Evolutionary conservation across 2,888 invertebrate genomes (phyloP), one percentile per base, ranked within the genome.

Genomic region (Phania funesta): DNA sequence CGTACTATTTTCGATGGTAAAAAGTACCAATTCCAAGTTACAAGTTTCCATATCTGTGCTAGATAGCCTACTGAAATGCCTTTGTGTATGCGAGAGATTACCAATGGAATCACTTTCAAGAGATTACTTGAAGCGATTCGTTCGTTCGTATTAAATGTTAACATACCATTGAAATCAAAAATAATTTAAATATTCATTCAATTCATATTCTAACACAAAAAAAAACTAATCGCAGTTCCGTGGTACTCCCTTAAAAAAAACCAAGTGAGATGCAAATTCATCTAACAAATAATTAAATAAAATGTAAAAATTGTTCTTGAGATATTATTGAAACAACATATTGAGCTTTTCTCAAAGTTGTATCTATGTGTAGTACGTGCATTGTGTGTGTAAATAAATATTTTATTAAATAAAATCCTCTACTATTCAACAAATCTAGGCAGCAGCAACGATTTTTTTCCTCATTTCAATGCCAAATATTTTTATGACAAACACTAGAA

Each of bases 61-160:
- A 44, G 50, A 24, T 41, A 26, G 75, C 48, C 76, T 32, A 46
- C 26, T 26, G 16, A 20, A 38, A 56, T 70, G 68, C 68, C 60
- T 62, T 62, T 54, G 60, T 46, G n/a, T 65, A 56, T 11, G 41
- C 44, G 44, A 67, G 18, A 67, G 73, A 73, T 67, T 73, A 60
- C 73, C 58, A 46, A 65, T 64, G 22, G 65, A 78, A 78, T 68
- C 79, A 84, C 71, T 82, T 76, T 81, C 78, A 60, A 81, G 73
- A 60, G 65, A 79, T 81, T 79, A 80, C 81, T 84, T 81, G 79
- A 68, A 79, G 79, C 60, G 70, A 76, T 68, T 64, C 60, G 81
- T 81, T 75, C 77, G 68, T 75, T 70, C 75, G 78, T 73, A 44
- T 73, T 70, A 54, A 77, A 77, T 83, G 70, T 52, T 73, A 74